Conservation (phyloP, 2,888 invertebrate genomes). For the Athalia cordata region DNA sequence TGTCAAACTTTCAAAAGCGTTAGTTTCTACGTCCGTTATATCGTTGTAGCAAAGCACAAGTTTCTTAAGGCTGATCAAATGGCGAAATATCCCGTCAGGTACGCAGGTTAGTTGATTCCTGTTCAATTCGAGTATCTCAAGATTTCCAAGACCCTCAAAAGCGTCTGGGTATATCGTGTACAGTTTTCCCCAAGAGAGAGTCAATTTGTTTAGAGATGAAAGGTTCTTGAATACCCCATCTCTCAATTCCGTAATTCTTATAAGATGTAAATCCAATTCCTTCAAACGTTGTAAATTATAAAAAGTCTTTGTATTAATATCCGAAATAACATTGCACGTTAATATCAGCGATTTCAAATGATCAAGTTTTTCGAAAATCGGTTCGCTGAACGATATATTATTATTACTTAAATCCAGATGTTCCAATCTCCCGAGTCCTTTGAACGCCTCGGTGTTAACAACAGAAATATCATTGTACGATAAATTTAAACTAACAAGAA, state of each 20-base stretch:
- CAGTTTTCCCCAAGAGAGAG: slow-evolving; percentile 34
- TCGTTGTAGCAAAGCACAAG: slow-evolving; percentile 42
- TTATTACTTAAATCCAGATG: slow-evolving; percentile 41
- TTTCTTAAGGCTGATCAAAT: slow-evolving; percentile 19
- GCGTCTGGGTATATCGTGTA: slow-evolving; percentile 13
- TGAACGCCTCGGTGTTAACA: background rate
- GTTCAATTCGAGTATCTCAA: slow-evolving; percentile 39
- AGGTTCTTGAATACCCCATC: slow-evolving; percentile 29
- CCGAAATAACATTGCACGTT: slow-evolving; percentile 41
- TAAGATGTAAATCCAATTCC: slow-evolving; percentile 39
- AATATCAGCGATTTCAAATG: slow-evolving; percentile 13
- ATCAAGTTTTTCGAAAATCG: slow-evolving; percentile 16
- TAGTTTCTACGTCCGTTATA: slow-evolving; percentile 28
- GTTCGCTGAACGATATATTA: slow-evolving; percentile 25
- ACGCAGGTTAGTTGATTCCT: slow-evolving; percentile 39
- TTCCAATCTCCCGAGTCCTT: slow-evolving; percentile 14
- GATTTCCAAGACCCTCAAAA: slow-evolving; percentile 21
- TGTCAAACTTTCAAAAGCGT: slow-evolving; percentile 33
- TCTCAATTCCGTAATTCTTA: slow-evolving; percentile 36
- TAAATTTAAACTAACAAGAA: slow-evolving; percentile 14
- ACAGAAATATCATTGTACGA: slow-evolving; percentile 37
- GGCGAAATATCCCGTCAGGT: slow-evolving; percentile 32
- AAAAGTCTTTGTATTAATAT: slow-evolving; percentile 25
- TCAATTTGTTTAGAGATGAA: slow-evolving; percentile 31
- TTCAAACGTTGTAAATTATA: slow-evolving; percentile 9